These are phyloP conservation scores for Dinomys branickii DNA, from an alignment of 2,113 vertebrate species.

Conservation along the genomic window DNA sequence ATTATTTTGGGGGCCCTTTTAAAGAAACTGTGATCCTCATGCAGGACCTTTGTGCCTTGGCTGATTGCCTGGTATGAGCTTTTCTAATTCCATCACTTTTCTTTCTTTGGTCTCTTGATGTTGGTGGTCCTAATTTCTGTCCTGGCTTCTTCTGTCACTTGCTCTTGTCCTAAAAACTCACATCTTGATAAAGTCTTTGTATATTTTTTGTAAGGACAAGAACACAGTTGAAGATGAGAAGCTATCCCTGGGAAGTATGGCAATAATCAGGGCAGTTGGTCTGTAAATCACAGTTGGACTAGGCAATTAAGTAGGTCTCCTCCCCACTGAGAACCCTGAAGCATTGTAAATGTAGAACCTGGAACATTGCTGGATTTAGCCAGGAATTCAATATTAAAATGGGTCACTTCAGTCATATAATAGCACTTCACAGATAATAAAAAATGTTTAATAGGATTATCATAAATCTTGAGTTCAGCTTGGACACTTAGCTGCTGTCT, in stretches of 20 bases:
- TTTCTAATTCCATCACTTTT: neutral
- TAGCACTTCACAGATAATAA: slow-evolving; percentile 48
- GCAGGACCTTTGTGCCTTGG: neutral
- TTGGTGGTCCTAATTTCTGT: neutral
- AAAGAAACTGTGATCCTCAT: neutral
- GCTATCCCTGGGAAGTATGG: neutral
- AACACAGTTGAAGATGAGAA: slow-evolving; percentile 20
- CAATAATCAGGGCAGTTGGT: slow-evolving; percentile 64
- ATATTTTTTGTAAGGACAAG: neutral
- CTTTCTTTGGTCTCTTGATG: neutral
- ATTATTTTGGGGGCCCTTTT: neutral
- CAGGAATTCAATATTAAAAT: slow-evolving; percentile 73
- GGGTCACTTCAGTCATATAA: slow-evolving; percentile 63
- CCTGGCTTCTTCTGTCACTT: neutral
- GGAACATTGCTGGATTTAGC: slow-evolving; percentile 63
- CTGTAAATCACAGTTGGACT: slow-evolving; percentile 61
- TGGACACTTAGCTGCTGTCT: neutral
- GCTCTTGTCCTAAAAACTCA: slow-evolving; percentile 19
- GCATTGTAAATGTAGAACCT: slow-evolving; percentile 68
- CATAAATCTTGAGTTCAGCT: slow-evolving; percentile 44
- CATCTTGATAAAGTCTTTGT: slow-evolving; percentile 16
- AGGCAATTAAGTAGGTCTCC: slow-evolving; percentile 76
- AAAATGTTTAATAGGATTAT: slow-evolving; percentile 48
- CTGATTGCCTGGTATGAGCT: neutral
- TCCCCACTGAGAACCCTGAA: slow-evolving; percentile 76